Percentiles rank a stretch among this genome's conserved stretches.
Evolutionary conservation across 2,888 invertebrate species (phyloP).

Genomic region (Dynastes grantii): DNA sequence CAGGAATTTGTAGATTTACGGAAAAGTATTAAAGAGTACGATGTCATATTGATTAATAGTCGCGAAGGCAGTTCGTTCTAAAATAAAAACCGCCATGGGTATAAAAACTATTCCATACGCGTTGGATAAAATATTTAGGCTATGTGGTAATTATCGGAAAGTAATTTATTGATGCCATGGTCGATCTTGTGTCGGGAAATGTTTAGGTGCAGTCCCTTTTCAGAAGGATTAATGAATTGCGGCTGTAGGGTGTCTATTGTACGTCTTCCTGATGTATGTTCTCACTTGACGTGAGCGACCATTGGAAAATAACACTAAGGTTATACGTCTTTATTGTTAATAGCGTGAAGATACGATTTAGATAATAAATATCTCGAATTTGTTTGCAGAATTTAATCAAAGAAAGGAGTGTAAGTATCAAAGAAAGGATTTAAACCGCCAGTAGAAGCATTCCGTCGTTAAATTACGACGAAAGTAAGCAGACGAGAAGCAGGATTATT

Average conservation of each 20-base stretch:
- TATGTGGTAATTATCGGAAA: constrained; percentile 15
- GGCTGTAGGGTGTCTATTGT: constrained; percentile 52
- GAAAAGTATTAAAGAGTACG: constrained; percentile 2
- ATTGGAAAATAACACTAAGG: constrained; percentile 17
- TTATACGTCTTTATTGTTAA: constrained; percentile 9
- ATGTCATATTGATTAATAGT: not conserved
- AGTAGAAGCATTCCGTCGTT: not conserved
- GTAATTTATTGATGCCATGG: constrained; percentile 16
- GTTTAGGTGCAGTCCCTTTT: constrained; percentile 34
- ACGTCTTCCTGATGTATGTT: constrained; percentile 52
- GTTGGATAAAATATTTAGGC: constrained; percentile 6
- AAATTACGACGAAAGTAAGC: constrained; percentile 2
- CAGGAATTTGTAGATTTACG: not conserved
- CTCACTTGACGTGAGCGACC: not conserved
- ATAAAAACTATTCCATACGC: not conserved
- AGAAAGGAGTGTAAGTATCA: not conserved
- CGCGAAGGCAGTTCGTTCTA: not conserved
- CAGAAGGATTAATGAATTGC: constrained; percentile 54
- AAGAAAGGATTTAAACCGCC: not conserved
- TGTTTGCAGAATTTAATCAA: not conserved
- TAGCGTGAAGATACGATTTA: not conserved
- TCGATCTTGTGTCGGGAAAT: constrained; percentile 14
- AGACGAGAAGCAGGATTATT: constrained; percentile 1
- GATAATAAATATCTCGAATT: not conserved
- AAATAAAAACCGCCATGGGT: not conserved